A percentile compares a stretch with the other conserved stretches of the same genome.
Conservation (phyloP, 2,888 invertebrate genomes). For the Gisinianus flammeolus region DNA sequence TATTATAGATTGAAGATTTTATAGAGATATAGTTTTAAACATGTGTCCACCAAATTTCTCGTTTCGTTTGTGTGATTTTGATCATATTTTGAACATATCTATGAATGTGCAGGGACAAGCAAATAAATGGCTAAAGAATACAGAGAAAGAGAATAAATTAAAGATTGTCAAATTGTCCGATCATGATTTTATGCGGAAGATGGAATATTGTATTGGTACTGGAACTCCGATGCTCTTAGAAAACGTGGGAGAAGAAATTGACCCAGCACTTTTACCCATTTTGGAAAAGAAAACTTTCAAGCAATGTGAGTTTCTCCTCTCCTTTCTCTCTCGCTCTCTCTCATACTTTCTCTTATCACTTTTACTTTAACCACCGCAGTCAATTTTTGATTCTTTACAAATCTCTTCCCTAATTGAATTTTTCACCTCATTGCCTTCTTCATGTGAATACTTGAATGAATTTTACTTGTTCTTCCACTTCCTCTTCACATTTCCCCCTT, state of each 20-base stretch:
- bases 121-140: conserved; percentile 89
- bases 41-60: too few species aligned
- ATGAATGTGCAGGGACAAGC: conserved; percentile 77
- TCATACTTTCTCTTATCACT: background rate
- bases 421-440: too few species aligned
- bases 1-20: too few species aligned
- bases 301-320: conserved; percentile 69
- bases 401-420: too few species aligned
- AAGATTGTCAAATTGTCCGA: conserved; percentile 77
- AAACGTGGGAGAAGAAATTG: conserved; percentile 88
- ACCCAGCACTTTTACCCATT: conserved; percentile 87
- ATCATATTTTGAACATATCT: background rate
- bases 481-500: too few species aligned
- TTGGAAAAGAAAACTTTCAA: conserved; percentile 86
- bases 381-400: too few species aligned
- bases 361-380: conserved; percentile 12
- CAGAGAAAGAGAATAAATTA: conserved; percentile 80
- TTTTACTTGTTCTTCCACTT: too few species aligned
- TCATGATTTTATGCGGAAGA: conserved; percentile 78
- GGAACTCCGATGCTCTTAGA: conserved; percentile 83
- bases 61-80: background rate
- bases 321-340: background rate
- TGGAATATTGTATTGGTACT: conserved; percentile 86
- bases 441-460: too few species aligned
- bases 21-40: too few species aligned